Evolutionary conservation across 1,140 invertebrate species (phyloP).

Genomic region (Platorchestia sp.): DNA sequence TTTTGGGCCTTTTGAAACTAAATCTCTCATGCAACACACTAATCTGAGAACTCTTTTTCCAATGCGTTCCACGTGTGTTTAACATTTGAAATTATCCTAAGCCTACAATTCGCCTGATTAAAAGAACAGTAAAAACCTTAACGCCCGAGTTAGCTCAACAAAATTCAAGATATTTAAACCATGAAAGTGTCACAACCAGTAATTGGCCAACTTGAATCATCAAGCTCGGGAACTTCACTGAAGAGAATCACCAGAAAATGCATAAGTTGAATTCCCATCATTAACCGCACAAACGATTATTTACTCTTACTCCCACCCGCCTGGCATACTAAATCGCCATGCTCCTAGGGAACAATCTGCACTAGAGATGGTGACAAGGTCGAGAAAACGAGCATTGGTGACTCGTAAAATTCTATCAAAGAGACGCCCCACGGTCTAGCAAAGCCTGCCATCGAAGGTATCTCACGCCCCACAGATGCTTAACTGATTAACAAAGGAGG

Average conservation of each 20-base stretch:
- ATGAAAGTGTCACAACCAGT: background rate
- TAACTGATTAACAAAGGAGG: slow-evolving; percentile 25
- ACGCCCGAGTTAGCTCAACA: background rate
- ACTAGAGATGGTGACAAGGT: background rate
- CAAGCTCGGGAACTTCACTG: background rate
- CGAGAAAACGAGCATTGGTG: background rate
- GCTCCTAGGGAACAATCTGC: background rate
- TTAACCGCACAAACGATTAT: background rate
- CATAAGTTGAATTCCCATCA: background rate
- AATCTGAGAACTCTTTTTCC: background rate
- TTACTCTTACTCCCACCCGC: background rate
- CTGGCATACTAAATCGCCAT: background rate
- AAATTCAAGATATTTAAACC: background rate
- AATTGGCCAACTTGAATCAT: background rate
- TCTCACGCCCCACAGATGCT: slow-evolving; percentile 31
- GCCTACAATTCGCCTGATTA: background rate
- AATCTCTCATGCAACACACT: background rate
- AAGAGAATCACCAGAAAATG: background rate
- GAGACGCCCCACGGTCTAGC: background rate
- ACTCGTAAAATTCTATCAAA: background rate
- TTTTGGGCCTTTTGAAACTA: background rate
- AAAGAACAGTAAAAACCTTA: background rate
- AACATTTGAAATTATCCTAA: background rate
- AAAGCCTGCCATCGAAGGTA: background rate
- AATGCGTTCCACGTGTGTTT: background rate